phyloP scores from a whole-genome alignment of 2,113 vertebrate species.

The Phaethon lepturus region DNA sequence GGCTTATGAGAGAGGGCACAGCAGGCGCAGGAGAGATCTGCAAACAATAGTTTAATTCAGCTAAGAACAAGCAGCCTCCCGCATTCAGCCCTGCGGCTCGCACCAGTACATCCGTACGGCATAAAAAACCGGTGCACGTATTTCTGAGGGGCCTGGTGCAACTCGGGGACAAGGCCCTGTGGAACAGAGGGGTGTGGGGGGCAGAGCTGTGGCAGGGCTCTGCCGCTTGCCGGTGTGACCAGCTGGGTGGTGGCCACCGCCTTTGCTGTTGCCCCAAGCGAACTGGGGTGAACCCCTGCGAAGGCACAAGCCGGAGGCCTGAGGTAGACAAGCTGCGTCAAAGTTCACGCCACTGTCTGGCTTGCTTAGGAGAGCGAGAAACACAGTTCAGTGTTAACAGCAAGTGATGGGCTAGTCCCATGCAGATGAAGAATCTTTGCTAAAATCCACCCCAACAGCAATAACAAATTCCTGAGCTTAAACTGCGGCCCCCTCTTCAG shows the following conservation, averaged over 20 bases:
- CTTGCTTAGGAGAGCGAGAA: slow-evolving; percentile 13
- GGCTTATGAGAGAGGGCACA: not conserved
- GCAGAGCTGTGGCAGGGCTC: not conserved
- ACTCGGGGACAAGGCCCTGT: not conserved
- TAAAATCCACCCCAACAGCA: slow-evolving; percentile 66
- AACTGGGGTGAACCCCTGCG: not conserved
- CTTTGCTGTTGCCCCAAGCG: not conserved
- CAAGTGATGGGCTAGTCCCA: slow-evolving; percentile 36
- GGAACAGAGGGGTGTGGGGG: not conserved
- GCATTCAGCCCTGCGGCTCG: not conserved
- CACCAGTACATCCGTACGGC: not conserved
- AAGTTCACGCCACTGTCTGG: not conserved
- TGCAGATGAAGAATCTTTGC: slow-evolving; percentile 56
- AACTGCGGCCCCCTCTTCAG: slow-evolving; percentile 48
- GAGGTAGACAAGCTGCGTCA: not conserved
- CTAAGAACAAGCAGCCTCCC: not conserved
- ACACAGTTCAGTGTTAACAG: slow-evolving; percentile 51
- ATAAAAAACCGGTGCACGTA: not conserved
- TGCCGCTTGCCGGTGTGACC: not conserved
- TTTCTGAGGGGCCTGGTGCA: not conserved
- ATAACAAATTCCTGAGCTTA: slow-evolving; percentile 64
- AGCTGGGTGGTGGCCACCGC: not conserved
- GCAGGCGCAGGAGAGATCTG: not conserved
- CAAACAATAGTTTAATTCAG: not conserved
- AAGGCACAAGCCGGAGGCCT: not conserved